These are phyloP conservation scores for Probosciger aterrimus DNA, from an alignment of 2,113 vertebrate genomes.

Conservation along the genomic window DNA sequence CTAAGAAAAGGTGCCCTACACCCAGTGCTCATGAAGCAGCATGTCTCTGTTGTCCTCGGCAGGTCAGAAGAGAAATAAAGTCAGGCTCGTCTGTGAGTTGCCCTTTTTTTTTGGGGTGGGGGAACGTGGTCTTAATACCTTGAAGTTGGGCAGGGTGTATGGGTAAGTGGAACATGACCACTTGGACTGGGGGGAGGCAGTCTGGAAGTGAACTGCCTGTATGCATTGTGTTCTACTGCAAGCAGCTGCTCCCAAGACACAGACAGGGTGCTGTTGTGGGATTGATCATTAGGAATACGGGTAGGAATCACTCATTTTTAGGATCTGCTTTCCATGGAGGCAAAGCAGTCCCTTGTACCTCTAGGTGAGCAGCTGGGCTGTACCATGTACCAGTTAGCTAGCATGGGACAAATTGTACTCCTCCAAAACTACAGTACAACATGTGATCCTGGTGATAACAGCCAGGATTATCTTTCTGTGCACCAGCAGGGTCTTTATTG, in stretches of 20 bases:
- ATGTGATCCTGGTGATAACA: neutral
- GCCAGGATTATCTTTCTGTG: neutral
- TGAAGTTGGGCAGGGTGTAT: neutral
- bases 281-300: neutral
- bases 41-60: neutral
- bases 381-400: neutral
- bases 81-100: neutral
- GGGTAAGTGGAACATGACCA: no score
- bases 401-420: neutral
- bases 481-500: neutral
- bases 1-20: neutral
- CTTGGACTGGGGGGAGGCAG: neutral
- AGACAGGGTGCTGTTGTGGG: neutral
- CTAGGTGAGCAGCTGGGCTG: neutral
- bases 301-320: neutral
- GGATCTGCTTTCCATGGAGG: neutral
- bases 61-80: neutral
- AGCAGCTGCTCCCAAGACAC: neutral
- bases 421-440: neutral
- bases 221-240: accelerated
- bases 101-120: no score
- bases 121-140: neutral
- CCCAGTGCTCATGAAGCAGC: accelerated
- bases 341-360: neutral
- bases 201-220: neutral